Evolutionary conservation across 2,113 vertebrate genomes (phyloP), one percentile per base, ranked within the genome.

Genomic region (Oreotrochilus melanogaster): DNA sequence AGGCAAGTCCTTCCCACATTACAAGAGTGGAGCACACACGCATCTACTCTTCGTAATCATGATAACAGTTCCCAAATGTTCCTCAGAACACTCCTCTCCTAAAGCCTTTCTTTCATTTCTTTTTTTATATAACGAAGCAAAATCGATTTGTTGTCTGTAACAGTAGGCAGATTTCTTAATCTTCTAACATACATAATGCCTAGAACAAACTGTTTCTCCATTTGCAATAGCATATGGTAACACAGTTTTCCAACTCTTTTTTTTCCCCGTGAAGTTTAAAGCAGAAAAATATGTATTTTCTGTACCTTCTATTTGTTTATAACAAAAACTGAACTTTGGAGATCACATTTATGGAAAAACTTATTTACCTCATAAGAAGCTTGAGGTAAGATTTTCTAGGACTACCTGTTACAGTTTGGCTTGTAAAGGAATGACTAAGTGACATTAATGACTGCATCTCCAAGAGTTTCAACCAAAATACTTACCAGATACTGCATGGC

Each of bases 401-500:
- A 62, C 64, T 67, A 64, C 24, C 22, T 88, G 53, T 66, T 35
- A 79, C 56, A 23, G 51, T 76, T 88, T 82, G 21, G 28, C 60
- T 39, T 56, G 27, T 2, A 48, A 12, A 43, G 25, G 8, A 92
- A 85, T 24, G 27, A 78, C 35, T 75, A 83, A 53, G 24, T 66
- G 64, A 79, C 51, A n/a, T 16, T 35, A 85, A 65, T 7, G 37
- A 28, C 13, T 10, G 15, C 9, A 14, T 51, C 58, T 74, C 70
- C 74, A 79, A 27, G 31, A 72, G 87, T 45, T 93, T 43, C 70
- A 79, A 79, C 21, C 45, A 61, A 65, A 22, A 35, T 31, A 66
- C 98, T 97, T 97, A 99, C 99, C 96, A 99, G 97, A 95, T 99
- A 99, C 71, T 99, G 99, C 99, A 99, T 99, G n/a, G 99, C 99